Base-by-base conservation (phyloP, 2,888 invertebrate species). In the Muscina levida region DNA sequence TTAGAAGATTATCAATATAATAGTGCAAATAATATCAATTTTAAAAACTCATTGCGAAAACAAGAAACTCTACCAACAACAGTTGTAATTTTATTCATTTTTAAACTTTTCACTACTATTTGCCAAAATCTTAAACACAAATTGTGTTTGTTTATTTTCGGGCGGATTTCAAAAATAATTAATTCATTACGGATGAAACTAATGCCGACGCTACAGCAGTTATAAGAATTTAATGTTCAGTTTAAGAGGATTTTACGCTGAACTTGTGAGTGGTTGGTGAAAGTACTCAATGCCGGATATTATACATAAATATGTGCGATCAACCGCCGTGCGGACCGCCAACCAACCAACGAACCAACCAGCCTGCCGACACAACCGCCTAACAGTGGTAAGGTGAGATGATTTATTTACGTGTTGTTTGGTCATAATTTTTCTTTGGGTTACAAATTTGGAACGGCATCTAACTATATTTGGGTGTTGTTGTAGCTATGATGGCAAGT, bases 381-480 rank as follows among this genome's bases (percentile, higher is more conserved):
- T 19, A 19, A 13, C 31, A 5, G 31, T 31, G 31, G 31, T 26
- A 68, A 66, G 42, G 37, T 26, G 72, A 66, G 67, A 78, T 73
- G 68, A 72, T 72, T 65, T 62, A 62, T 78, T 68, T 48, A 73
- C 53, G 24, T 73, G 26, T 56, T 59, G 2, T 13, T 77, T 67
- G 22, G 39, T 68, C 39, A 59, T 37, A 59, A 59, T 19, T 24
- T 42, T 15, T 8, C 24, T 8, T 65, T 51, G 6, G 17, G 8
- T 37, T 76, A 22, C 66, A 76, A 57, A 71, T 62, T 65, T 65
- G 62, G 65, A 77, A 22, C 56, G 65, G 31, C 56, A 15, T 57
- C 62, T 6, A 26, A 37, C 48, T 51, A 24, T 59, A 62, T 51
- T 62, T 48, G 67, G 48, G 51, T 66, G 44, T 48, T 62, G 37